Conservation (phyloP, 2,113 vertebrate species). For the Hyperoodon ampullatus region DNA sequence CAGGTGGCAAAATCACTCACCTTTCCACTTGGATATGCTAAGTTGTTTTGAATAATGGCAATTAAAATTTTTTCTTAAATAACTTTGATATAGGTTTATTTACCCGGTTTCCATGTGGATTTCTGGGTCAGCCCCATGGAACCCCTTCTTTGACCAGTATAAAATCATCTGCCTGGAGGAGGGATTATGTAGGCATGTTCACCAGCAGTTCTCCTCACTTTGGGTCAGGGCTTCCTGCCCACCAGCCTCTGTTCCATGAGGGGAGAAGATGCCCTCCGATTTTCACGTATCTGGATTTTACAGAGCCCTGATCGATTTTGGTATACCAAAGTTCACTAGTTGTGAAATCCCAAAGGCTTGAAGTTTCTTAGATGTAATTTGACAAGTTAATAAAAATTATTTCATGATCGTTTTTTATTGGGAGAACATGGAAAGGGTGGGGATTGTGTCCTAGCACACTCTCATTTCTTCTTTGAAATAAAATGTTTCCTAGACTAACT, state of each 20-base stretch:
- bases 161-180: background rate
- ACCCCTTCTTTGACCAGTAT: background rate
- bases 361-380: conserved; percentile 7
- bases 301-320: background rate
- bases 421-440: background rate
- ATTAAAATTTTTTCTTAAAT: background rate
- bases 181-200: background rate
- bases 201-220: background rate
- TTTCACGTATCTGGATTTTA: background rate
- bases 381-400: background rate
- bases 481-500: conserved; percentile 9
- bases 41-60: conserved; percentile 26
- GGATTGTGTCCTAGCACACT: background rate
- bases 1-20: conserved; percentile 19
- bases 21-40: background rate
- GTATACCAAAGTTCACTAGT: background rate
- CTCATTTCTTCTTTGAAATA: conserved; percentile 5
- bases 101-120: background rate
- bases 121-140: background rate
- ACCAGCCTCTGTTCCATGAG: background rate
- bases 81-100: background rate
- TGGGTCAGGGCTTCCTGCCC: background rate
- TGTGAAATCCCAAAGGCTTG: background rate
- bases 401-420: conserved; percentile 25
- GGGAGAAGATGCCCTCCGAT: background rate